Percentiles rank a stretch among this genome's conserved stretches.
Conservation (phyloP, 2,113 vertebrate species). For the Corythoichthys haematopterus region DNA sequence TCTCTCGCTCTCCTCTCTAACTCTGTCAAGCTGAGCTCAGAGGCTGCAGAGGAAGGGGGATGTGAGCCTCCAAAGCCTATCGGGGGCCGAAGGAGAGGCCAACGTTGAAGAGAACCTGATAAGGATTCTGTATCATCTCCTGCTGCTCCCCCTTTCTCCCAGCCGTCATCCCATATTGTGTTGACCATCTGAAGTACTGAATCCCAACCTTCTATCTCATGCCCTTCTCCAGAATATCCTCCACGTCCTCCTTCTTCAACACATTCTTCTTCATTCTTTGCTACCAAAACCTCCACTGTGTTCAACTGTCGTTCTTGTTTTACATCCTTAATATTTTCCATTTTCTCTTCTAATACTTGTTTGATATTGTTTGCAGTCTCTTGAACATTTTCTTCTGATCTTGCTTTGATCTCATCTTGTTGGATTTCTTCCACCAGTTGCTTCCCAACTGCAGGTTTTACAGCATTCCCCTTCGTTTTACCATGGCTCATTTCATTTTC, state of each 20-base stretch:
- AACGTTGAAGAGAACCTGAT: constrained; percentile 66
- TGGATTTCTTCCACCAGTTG: constrained; percentile 24
- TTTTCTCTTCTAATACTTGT: constrained; percentile 24
- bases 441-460: not conserved
- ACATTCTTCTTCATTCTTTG: constrained; percentile 38
- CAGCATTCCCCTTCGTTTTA: constrained; percentile 17
- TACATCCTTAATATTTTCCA: constrained; percentile 11
- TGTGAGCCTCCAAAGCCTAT: constrained; percentile 74
- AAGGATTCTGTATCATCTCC: constrained; percentile 57
- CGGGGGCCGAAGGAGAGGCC: constrained; percentile 73
- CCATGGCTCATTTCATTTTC: not conserved
- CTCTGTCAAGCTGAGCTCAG: constrained; percentile 70
- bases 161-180: constrained; percentile 70
- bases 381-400: constrained; percentile 15
- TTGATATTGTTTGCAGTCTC: constrained; percentile 23
- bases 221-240: constrained; percentile 20
- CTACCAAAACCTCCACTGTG: constrained; percentile 22
- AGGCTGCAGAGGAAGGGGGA: constrained; percentile 70
- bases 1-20: constrained; percentile 67
- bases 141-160: constrained; percentile 41
- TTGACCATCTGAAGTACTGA: constrained; percentile 72
- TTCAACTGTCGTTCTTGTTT: constrained; percentile 10
- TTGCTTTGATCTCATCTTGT: constrained; percentile 26
- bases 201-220: constrained; percentile 63
- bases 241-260: constrained; percentile 30